Percentiles rank a stretch among this genome's conserved stretches.
phyloP scores from a whole-genome alignment of 1,140 invertebrate species.

The Triops longicaudatus region DNA sequence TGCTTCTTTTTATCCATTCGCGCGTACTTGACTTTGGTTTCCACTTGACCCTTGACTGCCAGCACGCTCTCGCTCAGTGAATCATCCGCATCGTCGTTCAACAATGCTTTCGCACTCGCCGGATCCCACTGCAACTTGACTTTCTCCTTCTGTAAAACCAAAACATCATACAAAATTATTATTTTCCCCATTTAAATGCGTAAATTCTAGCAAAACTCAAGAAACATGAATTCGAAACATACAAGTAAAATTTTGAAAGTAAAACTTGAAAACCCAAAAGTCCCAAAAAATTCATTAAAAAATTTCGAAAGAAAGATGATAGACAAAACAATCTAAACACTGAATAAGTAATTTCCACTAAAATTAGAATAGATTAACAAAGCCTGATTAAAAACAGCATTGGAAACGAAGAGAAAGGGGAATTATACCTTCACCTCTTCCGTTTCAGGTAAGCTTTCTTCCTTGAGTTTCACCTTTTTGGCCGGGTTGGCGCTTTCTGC shows the following conservation, averaged over 20 bases:
- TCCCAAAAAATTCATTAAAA: background rate
- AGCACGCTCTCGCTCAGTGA: conserved; percentile 22
- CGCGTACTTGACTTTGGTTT: conserved; percentile 28
- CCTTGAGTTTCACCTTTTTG: conserved; percentile 30
- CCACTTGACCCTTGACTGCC: conserved; percentile 24
- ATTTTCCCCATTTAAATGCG: no score
- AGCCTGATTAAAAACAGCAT: no score
- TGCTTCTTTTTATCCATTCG: conserved; percentile 42
- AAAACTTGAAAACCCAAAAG: no score
- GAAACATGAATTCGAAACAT: no score
- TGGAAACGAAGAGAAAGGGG: no score
- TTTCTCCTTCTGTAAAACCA: conserved; percentile 22
- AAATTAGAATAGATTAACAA: no score
- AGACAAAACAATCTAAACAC: no score
- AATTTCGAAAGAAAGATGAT: no score
- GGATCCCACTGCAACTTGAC: background rate
- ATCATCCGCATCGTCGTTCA: conserved; percentile 27
- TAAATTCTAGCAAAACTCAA: no score
- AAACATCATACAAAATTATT: conserved; percentile 20
- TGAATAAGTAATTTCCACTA: no score
- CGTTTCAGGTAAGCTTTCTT: conserved; percentile 25
- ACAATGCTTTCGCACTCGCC: conserved; percentile 17
- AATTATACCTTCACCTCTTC: conserved; percentile 27
- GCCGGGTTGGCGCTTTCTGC: conserved; percentile 31
- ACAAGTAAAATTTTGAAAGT: no score